phyloP scores from a whole-genome alignment of 2,113 vertebrate species.

The Coregonus clupeaformis region DNA sequence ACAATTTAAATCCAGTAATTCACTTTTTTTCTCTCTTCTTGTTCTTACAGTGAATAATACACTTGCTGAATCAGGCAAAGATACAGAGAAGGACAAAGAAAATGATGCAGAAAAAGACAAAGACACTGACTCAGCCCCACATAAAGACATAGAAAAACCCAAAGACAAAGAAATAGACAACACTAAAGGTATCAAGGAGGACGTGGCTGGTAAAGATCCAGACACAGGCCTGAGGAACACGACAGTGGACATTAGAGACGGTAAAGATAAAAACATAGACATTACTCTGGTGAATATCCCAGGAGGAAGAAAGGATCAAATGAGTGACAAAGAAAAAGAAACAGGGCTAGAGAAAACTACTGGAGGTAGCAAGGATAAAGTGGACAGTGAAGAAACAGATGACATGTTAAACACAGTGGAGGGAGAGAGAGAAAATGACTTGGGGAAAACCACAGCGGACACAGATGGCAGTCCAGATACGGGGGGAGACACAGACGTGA shows the following conservation, averaged over 20 bases:
- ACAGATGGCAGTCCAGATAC: slow-evolving; percentile 16
- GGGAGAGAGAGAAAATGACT: slow-evolving; percentile 26
- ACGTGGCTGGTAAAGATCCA: slow-evolving; percentile 33
- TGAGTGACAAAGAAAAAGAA: slow-evolving; percentile 36
- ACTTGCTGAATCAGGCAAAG: slow-evolving; percentile 53
- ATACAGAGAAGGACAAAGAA: slow-evolving; percentile 25
- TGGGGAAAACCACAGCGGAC: slow-evolving; percentile 16
- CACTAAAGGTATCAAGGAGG: slow-evolving; percentile 31
- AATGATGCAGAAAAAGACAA: slow-evolving; percentile 39
- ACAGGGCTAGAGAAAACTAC: slow-evolving; percentile 38
- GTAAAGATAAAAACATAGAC: slow-evolving; percentile 44
- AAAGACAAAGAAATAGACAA: slow-evolving; percentile 40
- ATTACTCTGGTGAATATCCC: slow-evolving; percentile 44
- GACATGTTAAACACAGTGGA: slow-evolving; percentile 51
- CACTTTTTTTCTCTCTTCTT: background rate
- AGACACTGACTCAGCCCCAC: slow-evolving; percentile 13
- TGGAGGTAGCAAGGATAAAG: slow-evolving; percentile 42
- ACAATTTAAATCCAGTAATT: background rate
- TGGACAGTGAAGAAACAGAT: slow-evolving; percentile 35
- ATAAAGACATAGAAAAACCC: slow-evolving; percentile 42
- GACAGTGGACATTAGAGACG: slow-evolving; percentile 28
- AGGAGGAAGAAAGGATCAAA: slow-evolving; percentile 33
- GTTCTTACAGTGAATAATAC: slow-evolving; percentile 66
- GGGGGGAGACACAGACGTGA: slow-evolving; percentile 21
- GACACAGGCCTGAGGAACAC: slow-evolving; percentile 36